Evolutionary conservation across 2,797 vertebrate species (phyloP).

Genomic region (Muscicapa comitata): DNA sequence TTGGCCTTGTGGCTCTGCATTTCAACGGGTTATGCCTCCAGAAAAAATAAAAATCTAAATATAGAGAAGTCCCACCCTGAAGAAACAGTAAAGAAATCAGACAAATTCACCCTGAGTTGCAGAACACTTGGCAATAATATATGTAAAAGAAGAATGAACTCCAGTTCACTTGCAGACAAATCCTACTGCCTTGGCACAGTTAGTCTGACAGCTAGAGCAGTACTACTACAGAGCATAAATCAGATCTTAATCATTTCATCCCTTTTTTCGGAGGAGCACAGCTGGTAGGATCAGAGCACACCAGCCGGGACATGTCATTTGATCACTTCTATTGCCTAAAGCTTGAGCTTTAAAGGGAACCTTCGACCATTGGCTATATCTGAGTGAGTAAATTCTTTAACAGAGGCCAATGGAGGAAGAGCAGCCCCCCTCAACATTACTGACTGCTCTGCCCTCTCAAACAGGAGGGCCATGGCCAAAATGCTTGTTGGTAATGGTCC

Average conservation of each 20-base stretch:
- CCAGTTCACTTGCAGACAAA: conserved; percentile 8
- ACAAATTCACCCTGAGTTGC: neutral
- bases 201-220: conserved; percentile 20
- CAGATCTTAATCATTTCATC: conserved; percentile 58
- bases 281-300: conserved; percentile 50
- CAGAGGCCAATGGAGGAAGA: neutral
- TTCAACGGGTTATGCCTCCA: neutral
- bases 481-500: neutral
- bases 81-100: neutral
- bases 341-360: conserved; percentile 31
- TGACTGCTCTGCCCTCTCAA: neutral
- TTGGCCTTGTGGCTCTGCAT: neutral
- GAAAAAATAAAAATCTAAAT: neutral
- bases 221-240: conserved; percentile 26
- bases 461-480: neutral
- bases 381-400: conserved; percentile 12
- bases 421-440: neutral
- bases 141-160: neutral
- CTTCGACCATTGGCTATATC: conserved; percentile 11
- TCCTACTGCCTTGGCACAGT: conserved; percentile 4
- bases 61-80: neutral
- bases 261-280: neutral
- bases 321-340: conserved; percentile 46
- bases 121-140: neutral
- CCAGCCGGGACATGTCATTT: neutral